Base-by-base conservation (phyloP, 2,113 vertebrate genomes). In the Bagarius yarrelli region DNA sequence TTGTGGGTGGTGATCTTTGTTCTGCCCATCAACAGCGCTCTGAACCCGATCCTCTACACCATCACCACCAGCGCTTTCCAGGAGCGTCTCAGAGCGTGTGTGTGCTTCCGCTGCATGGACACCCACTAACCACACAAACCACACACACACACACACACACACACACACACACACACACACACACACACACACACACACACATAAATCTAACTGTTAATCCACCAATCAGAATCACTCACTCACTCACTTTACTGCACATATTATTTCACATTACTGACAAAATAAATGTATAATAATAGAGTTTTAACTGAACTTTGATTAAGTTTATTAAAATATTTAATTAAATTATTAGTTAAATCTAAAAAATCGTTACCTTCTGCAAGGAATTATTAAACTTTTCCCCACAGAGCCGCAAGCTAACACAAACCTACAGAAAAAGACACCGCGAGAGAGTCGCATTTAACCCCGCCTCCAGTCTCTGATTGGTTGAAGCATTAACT, bases 1-100 rank as follows among this genome's bases (percentile, higher is more conserved):
- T 91, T 88, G 78, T 91, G 87, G 87, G 87, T 88, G 64, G 89
- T 89, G 52, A 86, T 89, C 61, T 91, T 93, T 83, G 87, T 94
- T 80, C 88, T 94, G 66, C 89, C 91, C 0, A 86, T 91, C 67
- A 92, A 91, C 83, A 93, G 88, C 34, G 91, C 91, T 67, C 89
- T 91, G 79, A 95, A 94, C 66, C 87, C 88, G 13, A 87, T 92
- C 83, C 87, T 92, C 32, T 90, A 91, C 73, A 91, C 89, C 21
- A 86, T 93, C 71, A 92, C 90, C 78, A 92, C 89, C 52, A 91
- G 76, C 73, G 86, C 90, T 80, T 93, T 93, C 80, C 91, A 92
- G 86, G 89, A 94, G 78, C 91, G 89, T 40, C 77, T 92, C 57
- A 92, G 92, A 79, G 78, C 86, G 74, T 87, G 85, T 76, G 81